phyloP scores from a whole-genome alignment of 2,113 vertebrate genomes.

The Pangasianodon hypophthalmus region DNA sequence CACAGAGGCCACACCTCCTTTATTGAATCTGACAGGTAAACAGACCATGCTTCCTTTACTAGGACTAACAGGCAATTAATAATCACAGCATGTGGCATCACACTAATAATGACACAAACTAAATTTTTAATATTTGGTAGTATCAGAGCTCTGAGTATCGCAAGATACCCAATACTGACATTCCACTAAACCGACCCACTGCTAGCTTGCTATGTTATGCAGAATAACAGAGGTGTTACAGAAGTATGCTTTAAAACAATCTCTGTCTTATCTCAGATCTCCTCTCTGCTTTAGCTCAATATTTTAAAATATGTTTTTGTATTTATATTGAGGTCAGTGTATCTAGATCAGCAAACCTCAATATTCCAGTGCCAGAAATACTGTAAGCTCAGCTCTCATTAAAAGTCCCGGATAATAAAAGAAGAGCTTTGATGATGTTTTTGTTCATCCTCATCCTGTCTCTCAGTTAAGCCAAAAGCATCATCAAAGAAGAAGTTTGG shows the following conservation, averaged over 20 bases:
- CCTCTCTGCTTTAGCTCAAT: neutral
- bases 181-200: too few relatives aligned
- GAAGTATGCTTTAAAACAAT: too few relatives aligned
- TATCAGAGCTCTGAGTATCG: too few relatives aligned
- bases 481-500: neutral
- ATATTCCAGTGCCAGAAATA: neutral
- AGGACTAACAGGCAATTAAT: neutral
- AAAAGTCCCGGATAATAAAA: neutral
- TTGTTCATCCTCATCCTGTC: neutral
- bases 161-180: too few relatives aligned
- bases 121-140: too few relatives aligned
- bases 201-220: too few relatives aligned
- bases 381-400: neutral
- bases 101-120: too few relatives aligned
- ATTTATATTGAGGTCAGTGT: neutral
- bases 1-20: neutral
- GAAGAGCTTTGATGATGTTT: neutral
- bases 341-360: neutral
- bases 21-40: too few relatives aligned
- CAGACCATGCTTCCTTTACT: neutral
- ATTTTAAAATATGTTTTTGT: neutral
- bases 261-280: too few relatives aligned
- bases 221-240: too few relatives aligned
- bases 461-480: neutral
- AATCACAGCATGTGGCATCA: too few relatives aligned